These are phyloP conservation scores for Pimephales promelas DNA, from an alignment of 2,113 vertebrate genomes.

Conservation along the genomic window DNA sequence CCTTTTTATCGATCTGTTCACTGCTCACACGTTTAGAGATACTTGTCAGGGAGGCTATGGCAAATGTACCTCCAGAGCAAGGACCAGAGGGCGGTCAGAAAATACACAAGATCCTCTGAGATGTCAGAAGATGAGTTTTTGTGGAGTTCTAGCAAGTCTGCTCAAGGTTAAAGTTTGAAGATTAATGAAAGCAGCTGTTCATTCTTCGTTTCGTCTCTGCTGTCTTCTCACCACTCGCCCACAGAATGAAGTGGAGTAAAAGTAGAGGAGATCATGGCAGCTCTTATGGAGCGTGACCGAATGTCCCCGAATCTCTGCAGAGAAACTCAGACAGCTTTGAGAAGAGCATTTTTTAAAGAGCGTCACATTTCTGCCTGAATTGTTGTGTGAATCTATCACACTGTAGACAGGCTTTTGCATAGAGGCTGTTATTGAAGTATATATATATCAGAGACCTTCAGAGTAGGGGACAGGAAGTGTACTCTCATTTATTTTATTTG, in stretches of 20 bases:
- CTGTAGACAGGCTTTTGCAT: background rate
- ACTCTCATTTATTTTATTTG: background rate
- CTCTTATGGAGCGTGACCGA: slow-evolving; percentile 21
- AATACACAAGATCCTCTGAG: background rate
- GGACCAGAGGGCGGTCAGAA: slow-evolving; percentile 21
- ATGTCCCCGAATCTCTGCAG: slow-evolving; percentile 31
- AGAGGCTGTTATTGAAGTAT: background rate
- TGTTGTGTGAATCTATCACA: background rate
- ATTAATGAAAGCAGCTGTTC: slow-evolving; percentile 21
- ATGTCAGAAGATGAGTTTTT: slow-evolving; percentile 15
- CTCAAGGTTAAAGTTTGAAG: slow-evolving; percentile 44
- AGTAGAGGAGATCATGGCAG: slow-evolving; percentile 20
- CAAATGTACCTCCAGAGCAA: slow-evolving; percentile 44
- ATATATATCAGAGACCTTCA: background rate
- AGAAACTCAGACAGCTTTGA: slow-evolving; percentile 27
- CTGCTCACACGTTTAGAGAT: slow-evolving; percentile 58
- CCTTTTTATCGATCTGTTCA: slow-evolving; percentile 57
- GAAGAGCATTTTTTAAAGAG: background rate
- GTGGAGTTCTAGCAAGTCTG: slow-evolving; percentile 30
- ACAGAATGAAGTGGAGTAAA: slow-evolving; percentile 31
- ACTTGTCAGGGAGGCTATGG: slow-evolving; percentile 57
- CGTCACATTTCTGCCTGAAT: background rate
- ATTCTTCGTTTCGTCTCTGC: background rate
- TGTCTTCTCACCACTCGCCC: background rate
- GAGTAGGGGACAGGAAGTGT: background rate